Conservation (phyloP, 2,888 invertebrate genomes). For the Pyrrhia umbra region DNA sequence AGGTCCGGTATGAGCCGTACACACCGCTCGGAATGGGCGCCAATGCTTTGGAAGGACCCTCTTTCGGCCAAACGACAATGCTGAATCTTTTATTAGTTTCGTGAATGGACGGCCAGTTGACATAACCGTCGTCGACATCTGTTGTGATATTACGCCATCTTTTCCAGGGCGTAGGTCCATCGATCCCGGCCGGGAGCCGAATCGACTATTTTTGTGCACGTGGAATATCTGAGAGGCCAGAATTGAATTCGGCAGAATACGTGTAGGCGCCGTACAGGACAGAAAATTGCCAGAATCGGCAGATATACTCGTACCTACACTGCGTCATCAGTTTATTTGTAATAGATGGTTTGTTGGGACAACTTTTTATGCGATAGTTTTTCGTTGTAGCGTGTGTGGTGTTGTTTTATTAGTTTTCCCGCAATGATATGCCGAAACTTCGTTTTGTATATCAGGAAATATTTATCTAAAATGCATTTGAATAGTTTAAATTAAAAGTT, state of each 20-base stretch:
- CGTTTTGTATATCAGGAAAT: slow-evolving; percentile 17
- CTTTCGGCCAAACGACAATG: slow-evolving; percentile 85
- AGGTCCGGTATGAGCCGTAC: slow-evolving; percentile 76
- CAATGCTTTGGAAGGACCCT: slow-evolving; percentile 82
- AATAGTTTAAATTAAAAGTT: slow-evolving; percentile 27
- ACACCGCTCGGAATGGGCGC: slow-evolving; percentile 73
- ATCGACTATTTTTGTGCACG: slow-evolving; percentile 82
- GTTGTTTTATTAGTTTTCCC: slow-evolving; percentile 47
- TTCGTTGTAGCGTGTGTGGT: slow-evolving; percentile 29
- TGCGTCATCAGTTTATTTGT: slow-evolving; percentile 54
- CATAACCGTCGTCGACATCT: slow-evolving; percentile 89
- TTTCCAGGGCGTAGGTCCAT: slow-evolving; percentile 76
- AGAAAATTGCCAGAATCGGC: slow-evolving; percentile 63
- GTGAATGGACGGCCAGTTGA: slow-evolving; percentile 88
- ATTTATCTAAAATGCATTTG: slow-evolving; percentile 13
- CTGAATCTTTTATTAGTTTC: slow-evolving; percentile 90
- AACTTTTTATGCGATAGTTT: slow-evolving; percentile 44
- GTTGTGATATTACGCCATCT: slow-evolving; percentile 88
- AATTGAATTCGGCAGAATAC: slow-evolving; percentile 76
- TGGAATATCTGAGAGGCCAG: slow-evolving; percentile 77
- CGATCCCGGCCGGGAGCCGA: slow-evolving; percentile 74
- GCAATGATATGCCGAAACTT: slow-evolving; percentile 10
- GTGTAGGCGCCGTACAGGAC: slow-evolving; percentile 54
- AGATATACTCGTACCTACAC: slow-evolving; percentile 50
- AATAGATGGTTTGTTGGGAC: slow-evolving; percentile 34